A percentile compares a stretch with the other conserved stretches of the same genome.
Conservation (phyloP, 2,888 invertebrate species). For the Leucoptera coffeella region DNA sequence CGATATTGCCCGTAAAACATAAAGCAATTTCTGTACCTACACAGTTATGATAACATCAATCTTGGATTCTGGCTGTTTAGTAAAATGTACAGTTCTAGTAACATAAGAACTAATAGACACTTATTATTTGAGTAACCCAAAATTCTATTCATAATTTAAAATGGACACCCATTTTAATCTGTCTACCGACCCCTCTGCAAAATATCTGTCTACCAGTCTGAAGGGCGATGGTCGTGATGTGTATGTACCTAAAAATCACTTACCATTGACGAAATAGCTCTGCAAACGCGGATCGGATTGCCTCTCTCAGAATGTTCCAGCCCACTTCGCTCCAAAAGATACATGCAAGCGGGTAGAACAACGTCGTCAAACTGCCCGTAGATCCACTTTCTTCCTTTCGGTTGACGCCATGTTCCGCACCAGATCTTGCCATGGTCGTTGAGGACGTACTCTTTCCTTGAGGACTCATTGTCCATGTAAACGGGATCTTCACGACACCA, state of each 20-base stretch:
- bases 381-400: slow-evolving; percentile 66
- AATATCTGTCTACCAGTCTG: too few relatives aligned
- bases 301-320: slow-evolving; percentile 60
- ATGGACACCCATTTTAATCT: too few relatives aligned
- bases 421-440: slow-evolving; percentile 71
- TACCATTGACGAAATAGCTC: slow-evolving; percentile 72
- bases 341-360: slow-evolving; percentile 59
- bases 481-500: slow-evolving; percentile 70
- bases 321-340: slow-evolving; percentile 57
- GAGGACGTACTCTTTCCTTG: slow-evolving; percentile 62
- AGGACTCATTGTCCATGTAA: slow-evolving; percentile 62
- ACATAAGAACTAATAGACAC: too few relatives aligned
- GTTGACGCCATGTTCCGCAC: slow-evolving; percentile 65
- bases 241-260: slow-evolving; percentile 13
- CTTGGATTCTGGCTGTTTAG: too few relatives aligned
- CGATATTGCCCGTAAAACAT: too few relatives aligned
- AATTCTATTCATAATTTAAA: too few relatives aligned
- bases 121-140: too few relatives aligned
- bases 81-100: too few relatives aligned
- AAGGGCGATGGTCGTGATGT: too few relatives aligned
- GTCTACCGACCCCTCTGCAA: too few relatives aligned
- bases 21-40: too few relatives aligned
- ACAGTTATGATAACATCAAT: too few relatives aligned
- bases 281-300: slow-evolving; percentile 63
- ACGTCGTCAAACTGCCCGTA: slow-evolving; percentile 69